A percentile compares a stretch with the other conserved stretches of the same genome.
phyloP scores from a whole-genome alignment of 1,140 invertebrate species.

The Drosophila funebris region DNA sequence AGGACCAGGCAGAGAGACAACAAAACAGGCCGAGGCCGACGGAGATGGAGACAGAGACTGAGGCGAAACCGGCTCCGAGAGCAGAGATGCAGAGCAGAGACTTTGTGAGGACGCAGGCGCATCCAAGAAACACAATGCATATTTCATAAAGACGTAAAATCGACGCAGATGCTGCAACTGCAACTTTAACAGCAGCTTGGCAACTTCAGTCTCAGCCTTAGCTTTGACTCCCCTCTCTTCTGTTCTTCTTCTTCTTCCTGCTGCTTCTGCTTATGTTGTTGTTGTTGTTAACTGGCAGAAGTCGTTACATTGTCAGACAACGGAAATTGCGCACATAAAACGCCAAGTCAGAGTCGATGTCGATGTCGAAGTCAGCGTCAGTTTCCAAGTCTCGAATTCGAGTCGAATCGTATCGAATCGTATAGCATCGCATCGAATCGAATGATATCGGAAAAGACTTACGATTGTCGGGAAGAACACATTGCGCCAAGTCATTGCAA shows the following conservation, averaged over 20 bases:
- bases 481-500: conserved; percentile 38
- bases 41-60: neutral
- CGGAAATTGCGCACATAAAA: conserved; percentile 76
- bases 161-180: conserved; percentile 35
- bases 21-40: conserved; percentile 71
- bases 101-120: conserved; percentile 50
- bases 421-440: conserved; percentile 17
- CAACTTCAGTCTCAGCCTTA: neutral
- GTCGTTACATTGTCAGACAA: conserved; percentile 76
- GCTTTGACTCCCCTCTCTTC: neutral
- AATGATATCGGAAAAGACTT: conserved; percentile 6
- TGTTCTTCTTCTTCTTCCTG: conserved; percentile 5
- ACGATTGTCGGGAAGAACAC: conserved; percentile 8
- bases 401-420: conserved; percentile 11
- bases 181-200: conserved; percentile 9
- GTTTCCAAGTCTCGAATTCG: conserved; percentile 2
- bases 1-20: conserved; percentile 56
- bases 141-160: conserved; percentile 44
- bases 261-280: too few species aligned
- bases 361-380: too few species aligned
- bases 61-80: conserved; percentile 34
- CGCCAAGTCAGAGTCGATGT: conserved; percentile 31
- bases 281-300: conserved; percentile 63
- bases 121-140: conserved; percentile 41
- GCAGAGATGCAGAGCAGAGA: conserved; percentile 4